These are phyloP conservation scores for Rosalia funebris DNA, from an alignment of 2,888 invertebrate species.

Conservation along the genomic window DNA sequence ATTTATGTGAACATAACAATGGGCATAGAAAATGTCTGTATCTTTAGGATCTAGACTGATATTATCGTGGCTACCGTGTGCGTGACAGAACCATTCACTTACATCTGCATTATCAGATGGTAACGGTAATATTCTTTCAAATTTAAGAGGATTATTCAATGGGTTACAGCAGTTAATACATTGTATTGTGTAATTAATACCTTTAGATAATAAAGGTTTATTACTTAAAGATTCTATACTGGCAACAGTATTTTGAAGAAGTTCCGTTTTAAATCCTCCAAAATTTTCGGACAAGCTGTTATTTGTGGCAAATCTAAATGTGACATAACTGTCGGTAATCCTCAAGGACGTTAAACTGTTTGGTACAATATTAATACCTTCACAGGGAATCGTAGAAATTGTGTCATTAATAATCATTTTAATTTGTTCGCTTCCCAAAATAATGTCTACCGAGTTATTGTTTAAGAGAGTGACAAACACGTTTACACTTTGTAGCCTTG, in stretches of 20 bases:
- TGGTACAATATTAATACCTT: constrained; percentile 48
- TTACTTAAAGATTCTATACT: constrained; percentile 36
- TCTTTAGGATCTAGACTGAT: constrained; percentile 64
- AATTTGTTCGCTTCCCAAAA: constrained; percentile 47
- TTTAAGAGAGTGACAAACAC: constrained; percentile 63
- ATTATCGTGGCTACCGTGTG: constrained; percentile 51
- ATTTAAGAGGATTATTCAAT: constrained; percentile 58
- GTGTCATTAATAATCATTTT: constrained; percentile 39
- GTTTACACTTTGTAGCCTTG: constrained; percentile 70
- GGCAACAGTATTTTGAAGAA: constrained; percentile 43
- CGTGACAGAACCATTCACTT: constrained; percentile 76
- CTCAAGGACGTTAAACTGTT: constrained; percentile 57
- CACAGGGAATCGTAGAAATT: constrained; percentile 41
- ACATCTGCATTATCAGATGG: constrained; percentile 71
- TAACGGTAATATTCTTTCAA: constrained; percentile 71
- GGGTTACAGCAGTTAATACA: constrained; percentile 59
- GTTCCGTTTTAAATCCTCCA: constrained; percentile 57
- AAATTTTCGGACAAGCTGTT: constrained; percentile 40
- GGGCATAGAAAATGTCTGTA: constrained; percentile 69
- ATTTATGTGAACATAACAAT: constrained; percentile 66
- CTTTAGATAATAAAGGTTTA: constrained; percentile 61
- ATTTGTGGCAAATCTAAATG: constrained; percentile 58
- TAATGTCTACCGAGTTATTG: constrained; percentile 44
- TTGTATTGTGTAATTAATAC: constrained; percentile 66
- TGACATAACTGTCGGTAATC: constrained; percentile 50